phyloP scores from a whole-genome alignment of 2,113 vertebrate genomes.

The Syngnathus typhle region DNA sequence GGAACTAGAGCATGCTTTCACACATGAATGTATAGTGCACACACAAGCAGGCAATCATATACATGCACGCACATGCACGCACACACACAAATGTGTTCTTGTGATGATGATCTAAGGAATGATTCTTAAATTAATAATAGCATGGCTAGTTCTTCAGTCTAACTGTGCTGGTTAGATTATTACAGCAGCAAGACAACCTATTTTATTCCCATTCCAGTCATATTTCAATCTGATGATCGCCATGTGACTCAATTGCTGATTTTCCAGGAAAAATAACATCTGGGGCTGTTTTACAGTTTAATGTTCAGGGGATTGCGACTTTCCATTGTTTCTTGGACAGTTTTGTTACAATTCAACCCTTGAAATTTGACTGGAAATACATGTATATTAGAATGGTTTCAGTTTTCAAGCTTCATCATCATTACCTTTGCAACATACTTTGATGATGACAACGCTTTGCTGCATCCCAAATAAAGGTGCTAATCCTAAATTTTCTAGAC shows the following conservation, averaged over 20 bases:
- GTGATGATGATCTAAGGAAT: constrained; percentile 35
- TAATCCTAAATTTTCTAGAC: too few relatives aligned
- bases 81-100: constrained; percentile 25
- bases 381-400: neutral
- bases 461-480: too few relatives aligned
- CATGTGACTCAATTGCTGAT: neutral
- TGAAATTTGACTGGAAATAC: neutral
- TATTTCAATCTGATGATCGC: too few relatives aligned
- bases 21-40: constrained; percentile 8
- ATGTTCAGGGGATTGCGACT: neutral
- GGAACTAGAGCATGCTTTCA: constrained; percentile 35
- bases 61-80: constrained; percentile 26
- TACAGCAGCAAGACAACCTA: constrained; percentile 28
- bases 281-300: neutral
- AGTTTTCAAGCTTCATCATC: neutral
- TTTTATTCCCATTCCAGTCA: constrained; percentile 10
- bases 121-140: constrained; percentile 46
- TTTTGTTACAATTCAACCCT: neutral
- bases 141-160: constrained; percentile 43
- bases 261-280: neutral
- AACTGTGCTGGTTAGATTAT: constrained; percentile 39
- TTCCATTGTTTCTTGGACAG: neutral
- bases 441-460: neutral
- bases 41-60: constrained; percentile 20
- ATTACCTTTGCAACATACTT: neutral